Evolutionary conservation across 2,113 vertebrate genomes (phyloP).

Genomic region (Porphyrio hochstetteri): DNA sequence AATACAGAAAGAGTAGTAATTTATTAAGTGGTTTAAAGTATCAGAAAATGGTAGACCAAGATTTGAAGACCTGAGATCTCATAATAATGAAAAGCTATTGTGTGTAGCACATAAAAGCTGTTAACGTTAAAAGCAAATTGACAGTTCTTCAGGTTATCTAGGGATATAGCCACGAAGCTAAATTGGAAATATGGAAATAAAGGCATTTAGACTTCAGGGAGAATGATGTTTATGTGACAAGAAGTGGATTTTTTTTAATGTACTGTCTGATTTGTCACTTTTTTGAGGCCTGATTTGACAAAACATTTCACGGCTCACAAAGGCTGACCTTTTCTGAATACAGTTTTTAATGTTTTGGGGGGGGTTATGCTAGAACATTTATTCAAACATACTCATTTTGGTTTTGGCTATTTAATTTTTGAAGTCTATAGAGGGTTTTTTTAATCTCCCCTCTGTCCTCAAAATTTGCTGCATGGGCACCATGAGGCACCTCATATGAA

Average conservation of each 20-base stretch:
- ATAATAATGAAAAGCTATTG: slow-evolving; percentile 21
- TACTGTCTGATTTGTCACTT: not conserved
- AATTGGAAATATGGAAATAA: slow-evolving; percentile 42
- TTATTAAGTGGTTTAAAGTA: not conserved
- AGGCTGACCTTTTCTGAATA: slow-evolving; percentile 11
- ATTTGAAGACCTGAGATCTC: not conserved
- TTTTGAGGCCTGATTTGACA: not conserved
- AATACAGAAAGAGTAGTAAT: not conserved
- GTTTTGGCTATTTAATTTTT: slow-evolving; percentile 10
- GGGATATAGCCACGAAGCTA: not conserved
- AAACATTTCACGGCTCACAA: not conserved
- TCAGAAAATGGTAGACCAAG: not conserved
- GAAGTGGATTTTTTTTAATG: not conserved
- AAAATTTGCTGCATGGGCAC: not conserved
- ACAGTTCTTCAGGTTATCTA: not conserved
- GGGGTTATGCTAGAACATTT: not conserved
- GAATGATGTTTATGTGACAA: slow-evolving; percentile 8
- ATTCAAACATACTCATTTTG: not conserved
- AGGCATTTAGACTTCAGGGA: slow-evolving; percentile 1
- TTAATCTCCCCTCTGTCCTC: not conserved
- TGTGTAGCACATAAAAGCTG: not conserved
- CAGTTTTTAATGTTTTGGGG: not conserved
- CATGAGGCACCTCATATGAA: not conserved
- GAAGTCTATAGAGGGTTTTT: not conserved
- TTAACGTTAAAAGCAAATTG: not conserved